phyloP scores from a whole-genome alignment of 2,113 vertebrate genomes.

The Seriola rivoliana region DNA sequence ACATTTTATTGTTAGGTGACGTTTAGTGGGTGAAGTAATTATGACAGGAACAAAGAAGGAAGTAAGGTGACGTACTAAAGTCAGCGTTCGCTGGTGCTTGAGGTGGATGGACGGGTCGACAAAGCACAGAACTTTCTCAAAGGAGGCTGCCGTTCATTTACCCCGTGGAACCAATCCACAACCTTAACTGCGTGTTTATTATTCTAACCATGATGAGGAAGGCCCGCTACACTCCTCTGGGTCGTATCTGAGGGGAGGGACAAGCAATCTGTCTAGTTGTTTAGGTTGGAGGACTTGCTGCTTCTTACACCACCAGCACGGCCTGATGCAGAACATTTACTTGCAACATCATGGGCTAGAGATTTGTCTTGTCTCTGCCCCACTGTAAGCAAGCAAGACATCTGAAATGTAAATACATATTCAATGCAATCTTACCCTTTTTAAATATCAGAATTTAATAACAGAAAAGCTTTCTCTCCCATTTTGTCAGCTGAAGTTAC shows the following conservation, averaged over 20 bases:
- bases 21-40: no score
- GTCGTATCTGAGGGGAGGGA: neutral
- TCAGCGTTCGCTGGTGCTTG: no score
- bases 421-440: neutral
- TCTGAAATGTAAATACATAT: neutral
- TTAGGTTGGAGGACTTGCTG: neutral
- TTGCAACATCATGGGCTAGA: neutral
- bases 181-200: neutral
- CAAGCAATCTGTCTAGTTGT: neutral
- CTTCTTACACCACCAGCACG: neutral
- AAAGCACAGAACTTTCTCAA: neutral
- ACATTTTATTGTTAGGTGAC: no score
- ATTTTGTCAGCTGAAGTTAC: conserved; percentile 10
- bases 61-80: neutral
- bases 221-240: neutral
- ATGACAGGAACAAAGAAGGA: neutral
- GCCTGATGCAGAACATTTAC: neutral
- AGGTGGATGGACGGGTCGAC: neutral
- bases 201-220: neutral
- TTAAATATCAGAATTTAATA: neutral
- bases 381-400: neutral
- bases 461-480: neutral
- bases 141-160: neutral
- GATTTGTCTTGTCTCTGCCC: neutral
- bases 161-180: neutral